A percentile compares a stretch with the other conserved stretches of the same genome.
Conservation (phyloP, 2,888 invertebrate genomes). For the Euplexia lucipara region DNA sequence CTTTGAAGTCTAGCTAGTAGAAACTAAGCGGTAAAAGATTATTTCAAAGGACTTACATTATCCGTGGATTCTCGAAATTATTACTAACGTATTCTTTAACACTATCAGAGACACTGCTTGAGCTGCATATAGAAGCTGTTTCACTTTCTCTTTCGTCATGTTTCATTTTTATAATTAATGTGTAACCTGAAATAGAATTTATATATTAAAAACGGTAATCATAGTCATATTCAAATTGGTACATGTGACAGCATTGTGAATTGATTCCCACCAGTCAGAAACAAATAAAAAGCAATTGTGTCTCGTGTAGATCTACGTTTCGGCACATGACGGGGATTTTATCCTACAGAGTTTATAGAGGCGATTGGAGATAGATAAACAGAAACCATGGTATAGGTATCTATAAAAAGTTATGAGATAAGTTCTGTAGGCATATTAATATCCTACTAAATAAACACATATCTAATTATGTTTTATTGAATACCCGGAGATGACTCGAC, state of each 20-base stretch:
- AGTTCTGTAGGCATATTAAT: background rate
- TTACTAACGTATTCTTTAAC: slow-evolving; percentile 78
- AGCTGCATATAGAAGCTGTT: slow-evolving; percentile 29
- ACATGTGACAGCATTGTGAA: background rate
- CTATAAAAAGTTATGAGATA: background rate
- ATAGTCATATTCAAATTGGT: too few species aligned
- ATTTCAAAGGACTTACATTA: slow-evolving; percentile 77
- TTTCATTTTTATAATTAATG: slow-evolving; percentile 87
- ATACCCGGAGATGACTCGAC: too few species aligned
- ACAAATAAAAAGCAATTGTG: too few species aligned
- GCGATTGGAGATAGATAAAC: slow-evolving; percentile 19
- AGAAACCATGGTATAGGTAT: background rate
- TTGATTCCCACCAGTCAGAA: too few species aligned
- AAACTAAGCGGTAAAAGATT: background rate
- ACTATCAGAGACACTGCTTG: slow-evolving; percentile 32
- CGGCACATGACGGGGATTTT: background rate
- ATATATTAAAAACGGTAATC: background rate
- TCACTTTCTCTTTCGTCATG: slow-evolving; percentile 65
- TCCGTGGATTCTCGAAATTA: slow-evolving; percentile 76
- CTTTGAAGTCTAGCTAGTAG: too few species aligned
- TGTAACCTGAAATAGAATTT: slow-evolving; percentile 76
- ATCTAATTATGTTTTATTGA: too few species aligned
- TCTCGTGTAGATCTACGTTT: too few species aligned
- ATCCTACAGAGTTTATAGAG: slow-evolving; percentile 7
- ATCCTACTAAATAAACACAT: background rate